Evolutionary conservation across 2,888 invertebrate genomes (phyloP), one percentile per base, ranked within the genome.

Genomic region (Artemia sinica): DNA sequence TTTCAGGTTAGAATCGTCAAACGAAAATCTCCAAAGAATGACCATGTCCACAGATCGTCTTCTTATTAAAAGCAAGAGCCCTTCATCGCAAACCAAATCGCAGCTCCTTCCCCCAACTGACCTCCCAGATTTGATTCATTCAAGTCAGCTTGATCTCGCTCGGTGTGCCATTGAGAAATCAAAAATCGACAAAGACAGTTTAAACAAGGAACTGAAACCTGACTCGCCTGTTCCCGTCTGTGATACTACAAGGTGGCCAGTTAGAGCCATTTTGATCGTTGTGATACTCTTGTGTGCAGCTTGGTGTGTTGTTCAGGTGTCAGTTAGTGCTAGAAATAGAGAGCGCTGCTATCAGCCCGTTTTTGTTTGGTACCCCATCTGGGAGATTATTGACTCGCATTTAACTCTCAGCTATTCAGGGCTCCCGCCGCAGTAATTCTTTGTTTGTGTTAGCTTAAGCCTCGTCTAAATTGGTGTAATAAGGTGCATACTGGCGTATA

Each of bases 311-410:
- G 14, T 58, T 8, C 58, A 58, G 18, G 18, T 58, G 8, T 58
- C 58, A 18, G 14, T 58, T 58, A 58, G 58, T 9, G 58, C 14
- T n/a, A 58, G 58, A 18, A 8, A 58, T 18, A 58, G 58, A 58
- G 58, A 58, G 10, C n/a, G 18, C 14, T 58, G 58, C 18, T 58
- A 14, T 58, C 58, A 58, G 58, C 58, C 58, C 14, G 58, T 58
- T 58, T 58, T 58, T 18, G 58, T 58, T 18, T 58, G 58, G 58
- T 58, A 58, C 18, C 58, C 58, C 8, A 18, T 58, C 8, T 58
- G 58, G 58, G 58, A 58, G 10, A 58, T 58, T n/a, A 58, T 58
- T 9, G 58, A 58, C 58, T 58, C 58, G 58, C 58, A 58, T 58
- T 58, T 58, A 18, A 58, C 58, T 58, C 18, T 14, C 18, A 58